Conservation (phyloP, 2,888 invertebrate genomes). For the Limnephilus marmoratus region DNA sequence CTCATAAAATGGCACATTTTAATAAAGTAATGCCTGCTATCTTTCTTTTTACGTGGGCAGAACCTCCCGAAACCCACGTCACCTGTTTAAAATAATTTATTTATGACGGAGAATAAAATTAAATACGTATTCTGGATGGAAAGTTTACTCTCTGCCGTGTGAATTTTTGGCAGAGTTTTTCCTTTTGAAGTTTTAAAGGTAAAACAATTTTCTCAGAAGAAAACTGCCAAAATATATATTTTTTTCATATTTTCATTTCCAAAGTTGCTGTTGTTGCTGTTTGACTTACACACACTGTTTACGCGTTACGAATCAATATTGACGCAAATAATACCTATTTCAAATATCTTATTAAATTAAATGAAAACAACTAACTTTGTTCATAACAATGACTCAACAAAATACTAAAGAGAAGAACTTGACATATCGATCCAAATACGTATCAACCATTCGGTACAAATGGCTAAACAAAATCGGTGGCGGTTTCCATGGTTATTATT, state of each 20-base stretch:
- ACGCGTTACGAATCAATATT: background rate
- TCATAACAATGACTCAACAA: too few relatives aligned
- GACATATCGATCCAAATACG: too few relatives aligned
- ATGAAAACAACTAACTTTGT: too few relatives aligned
- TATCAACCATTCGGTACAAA: too few relatives aligned
- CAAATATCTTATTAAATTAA: background rate
- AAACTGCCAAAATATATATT: background rate
- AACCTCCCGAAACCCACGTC: background rate
- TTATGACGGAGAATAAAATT: background rate
- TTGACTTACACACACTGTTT: background rate
- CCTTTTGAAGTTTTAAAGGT: background rate
- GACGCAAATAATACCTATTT: background rate
- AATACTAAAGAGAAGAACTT: too few relatives aligned
- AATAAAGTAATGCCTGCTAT: slow-evolving; percentile 4
- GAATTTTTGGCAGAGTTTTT: background rate
- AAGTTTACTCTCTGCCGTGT: background rate
- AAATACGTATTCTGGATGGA: background rate
- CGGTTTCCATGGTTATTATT: too few relatives aligned
- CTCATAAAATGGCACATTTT: slow-evolving; percentile 36
- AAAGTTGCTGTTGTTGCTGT: background rate
- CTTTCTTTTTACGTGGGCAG: slow-evolving; percentile 24
- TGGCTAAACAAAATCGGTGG: too few relatives aligned
- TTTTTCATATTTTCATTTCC: background rate
- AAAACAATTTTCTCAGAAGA: background rate
- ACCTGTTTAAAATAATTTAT: slow-evolving; percentile 38